These are phyloP conservation scores for Heterotilapia buettikoferi DNA, from an alignment of 2,113 vertebrate genomes.

Conservation along the genomic window DNA sequence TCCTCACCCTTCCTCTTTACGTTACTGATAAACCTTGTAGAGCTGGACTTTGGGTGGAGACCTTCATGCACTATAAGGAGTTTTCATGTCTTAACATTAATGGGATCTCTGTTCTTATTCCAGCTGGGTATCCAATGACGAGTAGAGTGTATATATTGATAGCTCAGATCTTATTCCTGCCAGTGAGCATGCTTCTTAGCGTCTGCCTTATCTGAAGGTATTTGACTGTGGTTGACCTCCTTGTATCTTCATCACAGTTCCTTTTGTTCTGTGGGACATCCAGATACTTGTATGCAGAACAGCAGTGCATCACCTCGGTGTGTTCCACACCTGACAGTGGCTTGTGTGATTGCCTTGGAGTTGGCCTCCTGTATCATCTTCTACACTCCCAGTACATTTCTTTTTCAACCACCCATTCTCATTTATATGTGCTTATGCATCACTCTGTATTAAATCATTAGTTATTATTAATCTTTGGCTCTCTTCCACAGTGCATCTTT, in stretches of 20 bases:
- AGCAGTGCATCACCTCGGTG: background rate
- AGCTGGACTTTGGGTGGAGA: background rate
- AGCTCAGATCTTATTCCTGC: background rate
- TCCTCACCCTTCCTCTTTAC: fast-evolving
- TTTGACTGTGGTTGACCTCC: background rate
- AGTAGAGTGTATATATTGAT: background rate
- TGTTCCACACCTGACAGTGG: background rate
- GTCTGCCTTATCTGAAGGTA: background rate
- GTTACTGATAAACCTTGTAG: background rate
- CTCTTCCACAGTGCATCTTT: background rate
- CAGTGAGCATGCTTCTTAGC: background rate
- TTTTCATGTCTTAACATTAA: background rate
- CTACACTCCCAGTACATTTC: fast-evolving
- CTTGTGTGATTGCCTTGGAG: background rate
- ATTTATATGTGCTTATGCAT: background rate
- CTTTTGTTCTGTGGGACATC: background rate
- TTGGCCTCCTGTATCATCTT: background rate
- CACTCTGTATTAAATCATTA: background rate
- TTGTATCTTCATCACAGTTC: background rate
- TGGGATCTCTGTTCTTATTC: background rate
- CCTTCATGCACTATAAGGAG: background rate
- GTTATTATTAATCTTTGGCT: background rate
- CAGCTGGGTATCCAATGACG: fast-evolving
- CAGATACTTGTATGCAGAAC: background rate
- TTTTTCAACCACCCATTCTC: background rate